phyloP scores from a whole-genome alignment of 1,140 invertebrate genomes.

The Diorhabda sublineata region DNA sequence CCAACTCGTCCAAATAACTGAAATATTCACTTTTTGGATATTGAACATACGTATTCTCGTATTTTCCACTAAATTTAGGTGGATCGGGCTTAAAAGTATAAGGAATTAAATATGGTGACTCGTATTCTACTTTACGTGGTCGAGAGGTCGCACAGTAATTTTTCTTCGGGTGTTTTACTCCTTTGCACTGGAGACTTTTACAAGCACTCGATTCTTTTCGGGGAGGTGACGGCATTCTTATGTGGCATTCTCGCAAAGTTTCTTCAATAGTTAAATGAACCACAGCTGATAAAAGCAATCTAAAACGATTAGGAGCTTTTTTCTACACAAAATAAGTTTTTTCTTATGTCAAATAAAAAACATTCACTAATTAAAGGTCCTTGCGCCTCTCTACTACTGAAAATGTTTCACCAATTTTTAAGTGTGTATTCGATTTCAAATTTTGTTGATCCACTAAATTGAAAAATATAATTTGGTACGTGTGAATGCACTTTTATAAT shows the following conservation, averaged over 20 bases:
- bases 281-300: slow-evolving; percentile 39
- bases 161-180: not conserved
- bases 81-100: slow-evolving; percentile 30
- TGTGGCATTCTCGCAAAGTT: slow-evolving; percentile 41
- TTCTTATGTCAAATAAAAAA: no score
- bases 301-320: slow-evolving; percentile 19
- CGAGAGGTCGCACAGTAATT: not conserved
- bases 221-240: slow-evolving; percentile 44
- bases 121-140: slow-evolving; percentile 17
- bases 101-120: slow-evolving; percentile 37
- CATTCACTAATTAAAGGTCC: no score
- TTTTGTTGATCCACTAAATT: no score
- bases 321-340: no score
- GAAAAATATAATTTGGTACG: no score
- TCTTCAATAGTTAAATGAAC: slow-evolving; percentile 38
- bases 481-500: no score
- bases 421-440: no score
- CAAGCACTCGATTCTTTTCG: not conserved
- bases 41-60: slow-evolving; percentile 36
- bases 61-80: slow-evolving; percentile 32
- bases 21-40: slow-evolving; percentile 41
- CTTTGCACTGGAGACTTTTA: not conserved
- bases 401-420: no score
- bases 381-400: no score
- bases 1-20: slow-evolving; percentile 30